Conservation (phyloP, 1,140 invertebrate species). For the Venustaconcha ellipsiformis region DNA sequence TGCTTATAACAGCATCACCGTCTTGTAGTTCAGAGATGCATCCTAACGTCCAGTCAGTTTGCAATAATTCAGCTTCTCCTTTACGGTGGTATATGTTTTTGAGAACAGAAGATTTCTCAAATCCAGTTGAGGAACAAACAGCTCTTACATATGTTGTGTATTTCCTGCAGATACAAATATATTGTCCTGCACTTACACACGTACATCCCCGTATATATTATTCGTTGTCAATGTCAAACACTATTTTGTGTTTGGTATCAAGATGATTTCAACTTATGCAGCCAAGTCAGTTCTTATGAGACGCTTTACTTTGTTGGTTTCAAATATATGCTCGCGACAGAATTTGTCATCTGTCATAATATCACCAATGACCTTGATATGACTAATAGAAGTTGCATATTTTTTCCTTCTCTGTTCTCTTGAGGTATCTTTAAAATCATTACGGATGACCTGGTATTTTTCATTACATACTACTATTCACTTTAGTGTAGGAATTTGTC, state of each 20-base stretch:
- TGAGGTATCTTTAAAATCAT: background rate
- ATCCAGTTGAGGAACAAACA: background rate
- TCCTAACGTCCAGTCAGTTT: conserved; percentile 9
- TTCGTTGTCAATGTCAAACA: too few species aligned
- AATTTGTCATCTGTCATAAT: too few species aligned
- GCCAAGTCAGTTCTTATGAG: too few species aligned
- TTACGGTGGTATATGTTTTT: conserved; percentile 10
- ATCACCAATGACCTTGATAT: too few species aligned
- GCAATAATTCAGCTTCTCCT: conserved; percentile 16
- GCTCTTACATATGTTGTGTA: conserved; percentile 4
- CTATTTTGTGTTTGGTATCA: too few species aligned
- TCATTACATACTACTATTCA: background rate
- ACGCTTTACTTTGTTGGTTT: too few species aligned
- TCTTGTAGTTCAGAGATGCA: background rate
- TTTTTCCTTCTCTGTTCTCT: too few species aligned
- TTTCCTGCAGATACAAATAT: background rate
- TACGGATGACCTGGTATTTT: background rate
- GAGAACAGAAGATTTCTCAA: background rate
- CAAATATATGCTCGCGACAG: too few species aligned
- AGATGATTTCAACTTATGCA: too few species aligned
- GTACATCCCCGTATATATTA: conserved; percentile 19
- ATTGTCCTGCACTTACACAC: background rate
- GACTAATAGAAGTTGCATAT: too few species aligned
- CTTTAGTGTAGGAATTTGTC: conserved; percentile 2
- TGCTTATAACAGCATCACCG: background rate